phyloP scores from a whole-genome alignment of 2,113 vertebrate species.

The Geococcyx californianus region DNA sequence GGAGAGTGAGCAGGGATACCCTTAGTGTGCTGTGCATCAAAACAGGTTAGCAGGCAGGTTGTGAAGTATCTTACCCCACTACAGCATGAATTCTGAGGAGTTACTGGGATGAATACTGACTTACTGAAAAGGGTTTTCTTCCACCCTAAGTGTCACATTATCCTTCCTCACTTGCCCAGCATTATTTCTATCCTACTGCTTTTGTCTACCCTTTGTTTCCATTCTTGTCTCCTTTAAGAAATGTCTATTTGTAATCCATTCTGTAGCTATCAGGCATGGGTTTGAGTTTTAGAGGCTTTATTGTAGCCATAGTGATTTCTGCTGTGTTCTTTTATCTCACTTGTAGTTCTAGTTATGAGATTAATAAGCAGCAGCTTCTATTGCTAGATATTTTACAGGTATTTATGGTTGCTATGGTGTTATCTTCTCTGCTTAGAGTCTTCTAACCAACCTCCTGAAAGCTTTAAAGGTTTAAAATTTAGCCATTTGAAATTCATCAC shows the following conservation, averaged over 20 bases:
- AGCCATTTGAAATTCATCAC: conserved; percentile 14
- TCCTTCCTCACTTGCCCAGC: neutral
- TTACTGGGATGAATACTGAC: neutral
- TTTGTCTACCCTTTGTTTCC: neutral
- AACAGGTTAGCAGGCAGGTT: neutral
- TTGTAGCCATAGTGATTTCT: neutral
- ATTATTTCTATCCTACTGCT: neutral
- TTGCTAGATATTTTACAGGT: neutral
- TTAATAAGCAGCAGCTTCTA: neutral
- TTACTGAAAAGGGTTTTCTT: neutral
- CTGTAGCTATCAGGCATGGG: neutral
- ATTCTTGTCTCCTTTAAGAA: neutral
- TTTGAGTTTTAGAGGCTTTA: neutral
- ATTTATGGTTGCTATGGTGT: neutral
- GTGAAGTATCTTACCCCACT: neutral
- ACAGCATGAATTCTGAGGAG: neutral
- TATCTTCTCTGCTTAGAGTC: neutral
- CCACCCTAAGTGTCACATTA: neutral
- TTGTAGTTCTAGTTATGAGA: neutral
- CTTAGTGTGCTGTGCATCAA: neutral
- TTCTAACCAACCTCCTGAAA: neutral
- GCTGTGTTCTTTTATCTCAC: neutral
- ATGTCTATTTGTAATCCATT: neutral
- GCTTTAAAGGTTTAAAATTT: conserved; percentile 1
- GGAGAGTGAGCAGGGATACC: neutral